Conservation (phyloP, 2,888 invertebrate genomes). For the Cephonodes hylas region DNA sequence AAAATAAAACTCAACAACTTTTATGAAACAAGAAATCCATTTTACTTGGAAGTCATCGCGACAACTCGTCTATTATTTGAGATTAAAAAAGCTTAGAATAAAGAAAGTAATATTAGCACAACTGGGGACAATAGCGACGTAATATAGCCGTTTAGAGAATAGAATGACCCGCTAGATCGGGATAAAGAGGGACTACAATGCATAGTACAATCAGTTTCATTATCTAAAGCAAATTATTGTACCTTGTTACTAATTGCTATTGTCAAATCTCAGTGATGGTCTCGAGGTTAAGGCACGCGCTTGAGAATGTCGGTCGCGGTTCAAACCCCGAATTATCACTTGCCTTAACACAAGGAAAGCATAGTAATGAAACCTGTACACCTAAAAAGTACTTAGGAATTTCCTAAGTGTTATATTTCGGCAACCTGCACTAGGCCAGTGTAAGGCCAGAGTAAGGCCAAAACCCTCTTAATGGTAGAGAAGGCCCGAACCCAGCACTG, state of each 20-base stretch:
- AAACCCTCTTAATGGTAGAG: too few relatives aligned
- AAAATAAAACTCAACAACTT: background rate
- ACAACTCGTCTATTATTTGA: background rate
- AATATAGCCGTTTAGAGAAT: conserved; percentile 6
- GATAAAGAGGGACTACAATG: background rate
- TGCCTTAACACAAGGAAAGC: too few relatives aligned
- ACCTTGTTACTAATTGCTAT: background rate
- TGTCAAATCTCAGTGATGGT: background rate
- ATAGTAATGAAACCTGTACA: too few relatives aligned
- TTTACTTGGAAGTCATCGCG: background rate
- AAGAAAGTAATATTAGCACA: conserved; percentile 3
- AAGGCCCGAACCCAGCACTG: too few relatives aligned
- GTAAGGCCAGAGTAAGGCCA: too few relatives aligned
- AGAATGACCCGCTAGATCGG: background rate
- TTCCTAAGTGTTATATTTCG: too few relatives aligned
- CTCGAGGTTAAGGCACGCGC: too few relatives aligned
- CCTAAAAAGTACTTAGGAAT: too few relatives aligned
- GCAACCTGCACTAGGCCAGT: too few relatives aligned
- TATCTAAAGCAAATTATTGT: background rate
- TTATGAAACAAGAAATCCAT: background rate
- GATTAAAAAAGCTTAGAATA: conserved; percentile 4
- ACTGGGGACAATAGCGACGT: background rate
- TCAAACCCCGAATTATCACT: too few relatives aligned
- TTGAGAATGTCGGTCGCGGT: too few relatives aligned
- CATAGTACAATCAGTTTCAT: background rate